These are phyloP conservation scores for Acanthosoma haemorrhoidale DNA, from an alignment of 2,888 invertebrate genomes.

Conservation along the genomic window DNA sequence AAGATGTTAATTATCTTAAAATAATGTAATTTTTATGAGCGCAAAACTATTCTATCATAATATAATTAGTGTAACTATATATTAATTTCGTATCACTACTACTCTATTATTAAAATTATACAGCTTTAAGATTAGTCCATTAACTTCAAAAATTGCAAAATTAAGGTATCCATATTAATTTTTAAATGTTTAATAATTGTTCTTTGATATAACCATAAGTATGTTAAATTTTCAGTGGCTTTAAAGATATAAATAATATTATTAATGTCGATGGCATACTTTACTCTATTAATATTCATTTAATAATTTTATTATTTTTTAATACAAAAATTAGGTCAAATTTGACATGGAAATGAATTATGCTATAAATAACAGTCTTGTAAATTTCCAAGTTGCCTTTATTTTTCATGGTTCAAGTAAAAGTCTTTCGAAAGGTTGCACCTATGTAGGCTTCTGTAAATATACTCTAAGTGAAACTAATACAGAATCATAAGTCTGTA, in stretches of 20 bases:
- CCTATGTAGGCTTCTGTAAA: not conserved
- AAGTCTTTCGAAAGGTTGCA: conserved; percentile 24
- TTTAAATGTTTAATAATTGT: not conserved
- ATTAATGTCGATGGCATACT: not conserved
- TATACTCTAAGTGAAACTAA: not conserved
- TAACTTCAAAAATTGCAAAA: not conserved
- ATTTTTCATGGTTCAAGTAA: conserved; percentile 15
- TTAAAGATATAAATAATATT: not conserved
- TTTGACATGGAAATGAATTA: not conserved
- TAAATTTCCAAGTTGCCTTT: conserved; percentile 21
- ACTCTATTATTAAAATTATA: not conserved
- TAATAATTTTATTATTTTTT: not conserved
- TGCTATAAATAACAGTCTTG: conserved; percentile 5
- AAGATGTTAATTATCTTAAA: not conserved
- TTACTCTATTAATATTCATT: not conserved
- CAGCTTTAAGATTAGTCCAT: not conserved
- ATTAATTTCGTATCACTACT: not conserved
- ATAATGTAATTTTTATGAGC: not conserved
- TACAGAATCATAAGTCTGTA: not conserved
- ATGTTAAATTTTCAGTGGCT: not conserved
- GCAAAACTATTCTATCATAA: not conserved
- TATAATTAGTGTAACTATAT: not conserved
- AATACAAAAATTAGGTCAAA: not conserved
- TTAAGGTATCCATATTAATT: not conserved
- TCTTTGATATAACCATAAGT: not conserved